A percentile compares a stretch with the other conserved stretches of the same genome.
These are phyloP conservation scores for Alosa alosa DNA, from an alignment of 2,113 vertebrate species.

Conservation along the genomic window DNA sequence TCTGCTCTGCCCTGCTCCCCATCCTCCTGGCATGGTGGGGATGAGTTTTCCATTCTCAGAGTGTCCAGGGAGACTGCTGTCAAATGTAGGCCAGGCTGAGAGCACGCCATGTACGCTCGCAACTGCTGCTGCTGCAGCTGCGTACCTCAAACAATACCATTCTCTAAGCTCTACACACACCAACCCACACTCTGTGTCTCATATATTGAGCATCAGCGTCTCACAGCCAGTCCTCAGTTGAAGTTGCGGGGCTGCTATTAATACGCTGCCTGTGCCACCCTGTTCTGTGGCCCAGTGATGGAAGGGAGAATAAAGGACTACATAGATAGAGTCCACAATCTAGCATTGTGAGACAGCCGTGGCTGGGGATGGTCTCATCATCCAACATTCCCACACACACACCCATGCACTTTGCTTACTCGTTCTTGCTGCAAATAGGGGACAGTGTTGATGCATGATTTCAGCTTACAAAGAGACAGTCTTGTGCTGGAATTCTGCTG, in stretches of 20 bases:
- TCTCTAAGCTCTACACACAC: background rate
- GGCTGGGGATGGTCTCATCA: background rate
- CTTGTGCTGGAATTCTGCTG: background rate
- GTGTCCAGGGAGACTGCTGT: conserved; percentile 1
- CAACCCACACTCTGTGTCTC: background rate
- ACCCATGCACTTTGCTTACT: background rate
- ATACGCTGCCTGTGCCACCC: conserved; percentile 48
- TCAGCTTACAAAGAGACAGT: background rate
- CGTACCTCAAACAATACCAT: background rate
- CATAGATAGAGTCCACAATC: background rate
- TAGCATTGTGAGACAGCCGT: background rate
- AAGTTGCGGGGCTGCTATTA: conserved; percentile 55
- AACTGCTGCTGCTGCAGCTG: background rate
- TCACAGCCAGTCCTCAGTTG: conserved; percentile 55
- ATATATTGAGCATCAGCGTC: conserved; percentile 51
- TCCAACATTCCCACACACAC: background rate
- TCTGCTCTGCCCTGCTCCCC: background rate
- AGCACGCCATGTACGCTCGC: background rate
- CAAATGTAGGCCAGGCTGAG: background rate
- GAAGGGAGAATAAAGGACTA: background rate
- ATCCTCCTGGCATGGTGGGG: background rate
- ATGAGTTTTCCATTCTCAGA: background rate
- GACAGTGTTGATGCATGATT: background rate
- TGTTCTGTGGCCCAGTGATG: conserved; percentile 39
- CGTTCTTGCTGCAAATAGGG: background rate